Evolutionary conservation across 2,888 invertebrate species (phyloP).

Genomic region (Zele albiditarsus): DNA sequence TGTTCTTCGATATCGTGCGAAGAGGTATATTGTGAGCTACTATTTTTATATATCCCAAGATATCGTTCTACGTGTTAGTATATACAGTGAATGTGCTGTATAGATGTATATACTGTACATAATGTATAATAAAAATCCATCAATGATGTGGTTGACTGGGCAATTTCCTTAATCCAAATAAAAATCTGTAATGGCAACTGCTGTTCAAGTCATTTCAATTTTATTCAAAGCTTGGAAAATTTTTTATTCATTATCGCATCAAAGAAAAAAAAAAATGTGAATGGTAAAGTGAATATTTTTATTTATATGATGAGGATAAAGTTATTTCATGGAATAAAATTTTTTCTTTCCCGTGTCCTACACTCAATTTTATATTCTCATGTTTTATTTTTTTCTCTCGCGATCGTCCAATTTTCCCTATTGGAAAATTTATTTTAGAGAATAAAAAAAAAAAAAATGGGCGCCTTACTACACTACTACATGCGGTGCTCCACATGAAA

Average conservation of each 20-base stretch:
- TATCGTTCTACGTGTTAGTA: slow-evolving; percentile 28
- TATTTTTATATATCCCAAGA: background rate
- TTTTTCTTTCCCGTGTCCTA: background rate
- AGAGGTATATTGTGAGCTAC: background rate
- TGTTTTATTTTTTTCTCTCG: background rate
- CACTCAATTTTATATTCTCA: background rate
- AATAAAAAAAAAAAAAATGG: slow-evolving; percentile 25
- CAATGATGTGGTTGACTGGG: slow-evolving; percentile 20
- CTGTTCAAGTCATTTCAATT: slow-evolving; percentile 10
- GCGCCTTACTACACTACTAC: slow-evolving; percentile 2
- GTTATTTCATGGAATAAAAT: background rate
- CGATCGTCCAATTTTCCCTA: slow-evolving; percentile 9
- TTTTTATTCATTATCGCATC: slow-evolving; percentile 10
- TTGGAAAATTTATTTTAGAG: slow-evolving; percentile 18
- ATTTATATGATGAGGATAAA: too few relatives aligned
- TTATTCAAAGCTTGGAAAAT: slow-evolving; percentile 22
- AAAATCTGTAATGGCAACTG: slow-evolving; percentile 4
- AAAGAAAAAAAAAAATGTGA: background rate
- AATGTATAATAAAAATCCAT: slow-evolving; percentile 12
- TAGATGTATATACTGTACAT: background rate
- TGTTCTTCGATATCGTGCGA: slow-evolving; percentile 37
- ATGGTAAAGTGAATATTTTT: background rate
- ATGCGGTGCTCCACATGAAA: background rate
- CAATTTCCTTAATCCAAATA: background rate
- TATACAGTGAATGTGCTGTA: background rate